Percentiles rank a stretch among this genome's conserved stretches.
Conservation (phyloP, 2,797 vertebrate species). For the Notoglanidium macrostoma region DNA sequence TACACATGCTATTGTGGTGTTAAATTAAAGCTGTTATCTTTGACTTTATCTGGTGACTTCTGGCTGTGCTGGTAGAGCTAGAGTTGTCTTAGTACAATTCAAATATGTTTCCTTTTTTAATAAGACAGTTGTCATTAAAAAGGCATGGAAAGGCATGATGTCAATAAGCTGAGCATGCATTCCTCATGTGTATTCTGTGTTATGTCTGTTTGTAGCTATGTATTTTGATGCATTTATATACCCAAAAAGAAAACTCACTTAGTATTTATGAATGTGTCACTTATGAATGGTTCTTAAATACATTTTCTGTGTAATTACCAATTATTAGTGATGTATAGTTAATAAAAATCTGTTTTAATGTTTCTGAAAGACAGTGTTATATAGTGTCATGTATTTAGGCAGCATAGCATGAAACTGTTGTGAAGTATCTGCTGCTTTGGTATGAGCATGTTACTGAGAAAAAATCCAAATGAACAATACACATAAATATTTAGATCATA, state of each 20-base stretch:
- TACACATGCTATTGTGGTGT: constrained; percentile 2
- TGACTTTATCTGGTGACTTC: not conserved
- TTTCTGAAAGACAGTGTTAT: not conserved
- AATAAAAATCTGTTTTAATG: not conserved
- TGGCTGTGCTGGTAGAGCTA: not conserved
- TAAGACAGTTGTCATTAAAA: not conserved
- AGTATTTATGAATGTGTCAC: not conserved
- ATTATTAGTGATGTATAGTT: not conserved
- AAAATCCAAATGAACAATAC: not conserved
- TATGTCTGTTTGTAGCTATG: not conserved
- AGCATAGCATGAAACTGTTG: not conserved
- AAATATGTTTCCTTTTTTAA: not conserved
- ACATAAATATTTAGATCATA: not conserved
- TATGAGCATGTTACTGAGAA: not conserved
- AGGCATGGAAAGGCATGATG: not conserved
- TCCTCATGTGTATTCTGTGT: not conserved
- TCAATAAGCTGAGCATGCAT: not conserved
- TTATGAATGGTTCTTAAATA: not conserved
- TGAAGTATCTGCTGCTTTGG: not conserved
- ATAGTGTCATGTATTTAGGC: not conserved
- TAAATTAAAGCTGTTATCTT: not conserved
- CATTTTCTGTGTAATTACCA: not conserved
- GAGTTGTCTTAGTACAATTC: not conserved
- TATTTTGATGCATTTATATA: not conserved
- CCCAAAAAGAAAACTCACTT: not conserved